phyloP scores from a whole-genome alignment of 1,140 invertebrate genomes.

The Monochamus saltuarius region DNA sequence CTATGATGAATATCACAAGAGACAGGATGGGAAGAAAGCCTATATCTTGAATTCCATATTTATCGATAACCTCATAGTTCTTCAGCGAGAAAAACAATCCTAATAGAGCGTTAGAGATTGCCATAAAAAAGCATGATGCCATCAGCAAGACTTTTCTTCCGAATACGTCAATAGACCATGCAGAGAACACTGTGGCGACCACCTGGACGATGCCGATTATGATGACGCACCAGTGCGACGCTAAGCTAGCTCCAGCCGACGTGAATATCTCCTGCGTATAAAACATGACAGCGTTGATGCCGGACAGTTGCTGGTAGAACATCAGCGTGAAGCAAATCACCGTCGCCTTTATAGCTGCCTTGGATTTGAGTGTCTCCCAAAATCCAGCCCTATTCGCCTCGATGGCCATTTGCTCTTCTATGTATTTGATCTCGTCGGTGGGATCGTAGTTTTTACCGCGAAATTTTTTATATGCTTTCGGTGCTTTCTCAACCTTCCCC shows the following conservation, averaged over 20 bases:
- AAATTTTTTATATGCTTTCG: slow-evolving; percentile 64
- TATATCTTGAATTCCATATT: slow-evolving; percentile 29
- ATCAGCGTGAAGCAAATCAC: slow-evolving; percentile 63
- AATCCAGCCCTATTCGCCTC: slow-evolving; percentile 47
- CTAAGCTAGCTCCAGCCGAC: slow-evolving; percentile 47
- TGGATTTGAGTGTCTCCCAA: slow-evolving; percentile 51
- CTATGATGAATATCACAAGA: slow-evolving; percentile 73
- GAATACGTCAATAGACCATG: slow-evolving; percentile 64
- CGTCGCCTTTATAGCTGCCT: slow-evolving; percentile 56
- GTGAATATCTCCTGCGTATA: slow-evolving; percentile 57
- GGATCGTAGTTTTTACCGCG: slow-evolving; percentile 68
- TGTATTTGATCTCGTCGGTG: slow-evolving; percentile 58
- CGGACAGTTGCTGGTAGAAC: slow-evolving; percentile 69
- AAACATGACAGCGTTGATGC: slow-evolving; percentile 64
- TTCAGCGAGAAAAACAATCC: slow-evolving; percentile 66
- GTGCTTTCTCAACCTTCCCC: slow-evolving; percentile 63
- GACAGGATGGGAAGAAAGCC: slow-evolving; percentile 71
- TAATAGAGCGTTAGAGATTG: slow-evolving; percentile 62
- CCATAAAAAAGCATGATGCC: slow-evolving; percentile 66
- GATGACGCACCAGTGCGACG: slow-evolving; percentile 63
- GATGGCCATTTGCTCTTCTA: slow-evolving; percentile 51
- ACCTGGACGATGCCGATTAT: slow-evolving; percentile 75
- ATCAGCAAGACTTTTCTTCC: slow-evolving; percentile 71
- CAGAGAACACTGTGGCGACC: slow-evolving; percentile 63
- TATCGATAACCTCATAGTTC: slow-evolving; percentile 44